Evolutionary conservation across 2,113 vertebrate species (phyloP), one percentile per base, ranked within the genome.

Genomic region (Pygoscelis antarcticus): DNA sequence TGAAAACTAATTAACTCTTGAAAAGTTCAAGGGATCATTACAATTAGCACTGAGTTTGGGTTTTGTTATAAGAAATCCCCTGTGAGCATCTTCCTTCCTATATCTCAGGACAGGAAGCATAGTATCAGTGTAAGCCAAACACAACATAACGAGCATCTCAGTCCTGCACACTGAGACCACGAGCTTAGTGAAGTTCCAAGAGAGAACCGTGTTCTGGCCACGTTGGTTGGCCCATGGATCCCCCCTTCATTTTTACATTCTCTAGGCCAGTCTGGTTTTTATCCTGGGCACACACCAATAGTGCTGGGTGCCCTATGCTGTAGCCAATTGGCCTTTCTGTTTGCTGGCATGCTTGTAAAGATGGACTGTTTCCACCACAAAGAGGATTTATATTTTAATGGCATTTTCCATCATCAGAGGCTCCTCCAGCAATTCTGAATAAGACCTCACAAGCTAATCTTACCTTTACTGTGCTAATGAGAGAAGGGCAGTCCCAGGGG

Each of bases 211-310:
- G 42, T 55, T 84, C 20, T 84, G 64, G 38, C 26, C 52, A 13
- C 2, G 0, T 27, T 14, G n/a, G 15, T 21, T 23, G 47, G 54
- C 40, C 11, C 8, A 3, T 5, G 27, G 32, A 54, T 11, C n/a
- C 20, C 38, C 10, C 3, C 13, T 86, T 76, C 49, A 6, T 40
- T 83, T 71, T 54, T 9, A 30, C 12, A 5, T 85, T 75, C 38
- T 71, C 20, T 61, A 5, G 22, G 22, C 18, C 30, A 34, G 21
- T 38, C 7, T 83, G 27, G 21, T 15, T 87, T 75, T 49, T 55
- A 52, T 42, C 38, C 20, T 75, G 27, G 10, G 11, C 42, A 25
- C 61, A 22, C 38, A 49, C 12, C 20, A 9, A 2, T 29, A 40
- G 44, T 9, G 14, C 21, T 75, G 46, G 12, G 10, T 75, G 65